These are phyloP conservation scores for Calameuta idolon DNA, from an alignment of 2,888 invertebrate genomes.

Conservation along the genomic window DNA sequence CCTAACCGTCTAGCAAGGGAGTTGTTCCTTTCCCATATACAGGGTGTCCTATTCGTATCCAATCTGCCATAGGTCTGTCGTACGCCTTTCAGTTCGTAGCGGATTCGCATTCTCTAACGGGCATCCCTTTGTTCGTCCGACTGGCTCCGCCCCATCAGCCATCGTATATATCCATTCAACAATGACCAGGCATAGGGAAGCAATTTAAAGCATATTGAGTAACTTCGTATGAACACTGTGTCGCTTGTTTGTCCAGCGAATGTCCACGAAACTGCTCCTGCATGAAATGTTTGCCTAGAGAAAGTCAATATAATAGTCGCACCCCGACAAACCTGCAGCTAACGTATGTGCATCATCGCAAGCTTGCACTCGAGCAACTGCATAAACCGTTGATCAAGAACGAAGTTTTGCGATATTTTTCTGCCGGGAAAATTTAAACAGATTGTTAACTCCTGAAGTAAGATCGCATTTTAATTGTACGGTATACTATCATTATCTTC, in stretches of 20 bases:
- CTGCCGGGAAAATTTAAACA: too few species aligned
- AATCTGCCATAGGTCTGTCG: neutral
- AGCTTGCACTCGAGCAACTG: neutral
- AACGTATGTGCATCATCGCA: neutral
- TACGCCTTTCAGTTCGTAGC: neutral
- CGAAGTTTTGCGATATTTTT: neutral
- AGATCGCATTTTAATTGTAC: neutral
- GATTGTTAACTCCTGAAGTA: neutral
- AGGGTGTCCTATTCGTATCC: neutral
- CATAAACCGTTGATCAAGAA: neutral
- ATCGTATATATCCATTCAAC: neutral
- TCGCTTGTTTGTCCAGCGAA: conserved; percentile 30
- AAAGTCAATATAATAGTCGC: conserved; percentile 34
- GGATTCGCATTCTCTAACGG: neutral
- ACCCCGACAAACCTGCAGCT: neutral
- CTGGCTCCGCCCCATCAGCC: neutral
- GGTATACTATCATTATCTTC: too few species aligned
- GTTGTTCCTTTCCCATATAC: neutral
- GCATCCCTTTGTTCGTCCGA: neutral
- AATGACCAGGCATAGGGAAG: conserved; percentile 3
- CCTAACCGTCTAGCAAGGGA: neutral
- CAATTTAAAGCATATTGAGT: conserved; percentile 33
- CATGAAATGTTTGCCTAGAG: conserved; percentile 30
- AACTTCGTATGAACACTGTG: conserved; percentile 26
- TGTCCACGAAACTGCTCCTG: conserved; percentile 22